Evolutionary conservation across 2,113 vertebrate genomes (phyloP), one percentile per base, ranked within the genome.

Genomic region (Oncorhynchus clarkii): DNA sequence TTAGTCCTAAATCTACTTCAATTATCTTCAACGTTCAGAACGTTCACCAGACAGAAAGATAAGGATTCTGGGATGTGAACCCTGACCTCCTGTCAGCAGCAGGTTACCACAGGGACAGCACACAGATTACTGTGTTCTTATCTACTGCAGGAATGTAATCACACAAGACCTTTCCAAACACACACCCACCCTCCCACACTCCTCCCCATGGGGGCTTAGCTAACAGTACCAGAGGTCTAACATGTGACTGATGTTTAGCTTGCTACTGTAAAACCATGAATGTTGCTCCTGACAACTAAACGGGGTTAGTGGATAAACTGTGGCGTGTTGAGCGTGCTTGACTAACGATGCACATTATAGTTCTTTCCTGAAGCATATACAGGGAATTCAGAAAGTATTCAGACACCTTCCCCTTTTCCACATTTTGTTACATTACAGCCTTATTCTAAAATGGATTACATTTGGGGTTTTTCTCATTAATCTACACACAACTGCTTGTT

Each of bases 61-160:
- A 18, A 54, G 51, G 51, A 54, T 54, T 14, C 51, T 54, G 51
- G 51, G 51, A 54, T 54, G 51, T 54, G 16, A 54, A 54, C 51
- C 51, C 51, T 54, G 14, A 54, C 14, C 14, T 54, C 51, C 51
- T 54, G 51, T 54, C 14, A 18, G 51, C 16, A 16, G 14, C 1
- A 54, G 51, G 51, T 54, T 54, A 54, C 51, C 16, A 54, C 51
- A 54, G 51, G 12, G 51, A 18, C 51, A 54, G 51, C 86, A 90
- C 84, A 90, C 70, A 73, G 82, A 93, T 89, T 84, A 73, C 82
- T 70, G 71, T 71, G 85, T 81, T 85, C 82, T 89, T 80, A 89
- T 89, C 86, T 87, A 80, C 82, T 75, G 71, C 83, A 67, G 81
- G 85, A 92, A 91, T 88, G 85, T 92, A 92, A 91, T 92, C 82